Evolutionary conservation across 1,140 invertebrate genomes (phyloP), one percentile per base, ranked within the genome.

Genomic region (Anoplolepis gracilipes): DNA sequence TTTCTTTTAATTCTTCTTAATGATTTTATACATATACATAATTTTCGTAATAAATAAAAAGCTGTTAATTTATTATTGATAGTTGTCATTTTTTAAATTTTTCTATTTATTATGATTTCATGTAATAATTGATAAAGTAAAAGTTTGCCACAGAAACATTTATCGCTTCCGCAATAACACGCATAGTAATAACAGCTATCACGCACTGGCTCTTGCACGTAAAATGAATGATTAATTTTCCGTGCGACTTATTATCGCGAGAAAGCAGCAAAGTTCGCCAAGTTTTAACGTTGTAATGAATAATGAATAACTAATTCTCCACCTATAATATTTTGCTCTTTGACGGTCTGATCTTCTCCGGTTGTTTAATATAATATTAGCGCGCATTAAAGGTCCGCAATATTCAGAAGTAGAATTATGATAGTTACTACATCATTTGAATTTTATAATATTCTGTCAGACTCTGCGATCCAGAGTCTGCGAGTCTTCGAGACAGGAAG

Each of bases 261-360:
- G 77, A 57, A 69, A 28, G 46, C 49, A 36, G 19, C 33, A 10
- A 33, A 67, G 62, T 67, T 53, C 46, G 53, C 22, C 30, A 33
- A 79, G 30, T 79, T 79, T 79, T 69, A 79, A 57, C 33, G 11
- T 69, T 6, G 62, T 69, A 57, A 79, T 69, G 77, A 79, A 79
- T 79, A 69, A 79, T 69, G 77, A 79, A 79, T 79, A 79, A 67
- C 16, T 79, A 69, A 79, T 79, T 79, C 42, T 25, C 42, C 49
- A 64, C 46, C 0, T n/a, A n/a, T n/a, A n/a, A 22, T 69, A 79
- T 79, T 69, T 57, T 64, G 46, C 19, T 42, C 62, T 79, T 79
- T 79, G 62, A 79, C 33, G 30, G 39, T 55, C 42, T 39, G 77
- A 69, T 79, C 77, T 79, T 69, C 57, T 55, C 22, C 42, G 22